Percentiles rank a stretch among this genome's conserved stretches.
Evolutionary conservation across 2,797 vertebrate genomes (phyloP).

Genomic region (Sorex maritimensis): DNA sequence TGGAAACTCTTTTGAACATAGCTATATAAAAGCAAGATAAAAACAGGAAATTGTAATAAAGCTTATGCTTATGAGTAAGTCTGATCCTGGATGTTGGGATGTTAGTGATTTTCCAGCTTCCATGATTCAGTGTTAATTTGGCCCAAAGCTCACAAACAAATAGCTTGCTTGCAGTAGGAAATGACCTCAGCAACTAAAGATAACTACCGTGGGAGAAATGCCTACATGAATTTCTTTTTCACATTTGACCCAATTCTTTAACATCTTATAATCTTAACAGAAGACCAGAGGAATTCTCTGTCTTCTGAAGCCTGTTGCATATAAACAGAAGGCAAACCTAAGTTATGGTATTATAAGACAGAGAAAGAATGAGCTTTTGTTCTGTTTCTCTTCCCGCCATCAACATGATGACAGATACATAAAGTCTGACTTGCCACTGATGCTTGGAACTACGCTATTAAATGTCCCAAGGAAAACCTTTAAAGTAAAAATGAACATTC

Average conservation of each 20-base stretch:
- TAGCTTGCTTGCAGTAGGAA: slow-evolving; percentile 37
- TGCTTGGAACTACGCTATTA: slow-evolving; percentile 11
- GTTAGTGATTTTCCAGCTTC: slow-evolving; percentile 62
- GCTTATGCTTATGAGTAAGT: neutral
- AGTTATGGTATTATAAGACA: slow-evolving; percentile 1
- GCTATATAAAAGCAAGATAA: slow-evolving; percentile 30
- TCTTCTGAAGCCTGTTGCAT: slow-evolving; percentile 54
- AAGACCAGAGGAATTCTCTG: slow-evolving; percentile 58
- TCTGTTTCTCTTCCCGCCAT: slow-evolving; percentile 25
- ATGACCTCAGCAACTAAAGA: slow-evolving; percentile 78
- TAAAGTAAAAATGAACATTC: slow-evolving; percentile 29
- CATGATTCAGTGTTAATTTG: slow-evolving; percentile 76
- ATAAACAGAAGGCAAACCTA: slow-evolving; percentile 49
- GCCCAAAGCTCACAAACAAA: slow-evolving; percentile 58
- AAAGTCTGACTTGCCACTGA: neutral
- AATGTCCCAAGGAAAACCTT: neutral
- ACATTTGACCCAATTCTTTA: slow-evolving; percentile 77
- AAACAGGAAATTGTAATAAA: slow-evolving; percentile 57
- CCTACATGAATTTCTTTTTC: slow-evolving; percentile 76
- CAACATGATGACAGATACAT: neutral
- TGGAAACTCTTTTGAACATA: slow-evolving; percentile 28
- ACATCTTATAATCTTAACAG: slow-evolving; percentile 15
- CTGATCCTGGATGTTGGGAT: slow-evolving; percentile 45
- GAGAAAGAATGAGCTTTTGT: neutral
- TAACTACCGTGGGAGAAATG: slow-evolving; percentile 76